A percentile compares a stretch with the other conserved stretches of the same genome.
Conservation (phyloP, 2,113 vertebrate genomes). For the Myotis davidii region DNA sequence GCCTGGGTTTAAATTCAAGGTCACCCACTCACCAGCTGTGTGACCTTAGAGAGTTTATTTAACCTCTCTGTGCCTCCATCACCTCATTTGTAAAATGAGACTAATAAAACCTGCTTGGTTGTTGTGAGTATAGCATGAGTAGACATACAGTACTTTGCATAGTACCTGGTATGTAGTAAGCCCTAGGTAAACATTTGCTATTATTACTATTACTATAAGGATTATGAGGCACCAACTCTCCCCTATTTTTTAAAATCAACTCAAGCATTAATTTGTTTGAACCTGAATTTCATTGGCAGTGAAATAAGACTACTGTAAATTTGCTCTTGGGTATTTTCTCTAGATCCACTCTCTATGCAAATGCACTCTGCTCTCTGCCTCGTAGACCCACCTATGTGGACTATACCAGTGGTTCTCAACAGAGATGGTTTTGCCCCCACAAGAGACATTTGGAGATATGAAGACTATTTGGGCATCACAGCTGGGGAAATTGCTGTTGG, state of each 20-base stretch:
- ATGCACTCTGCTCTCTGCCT: neutral
- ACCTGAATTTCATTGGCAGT: conserved; percentile 51
- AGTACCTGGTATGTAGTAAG: neutral
- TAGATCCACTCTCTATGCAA: neutral
- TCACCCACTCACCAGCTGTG: neutral
- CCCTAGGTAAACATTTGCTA: neutral
- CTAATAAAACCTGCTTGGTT: neutral
- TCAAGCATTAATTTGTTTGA: neutral
- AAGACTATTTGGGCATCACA: neutral
- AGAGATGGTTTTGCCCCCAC: neutral
- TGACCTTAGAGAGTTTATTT: neutral
- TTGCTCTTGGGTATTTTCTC: neutral
- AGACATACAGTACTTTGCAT: neutral
- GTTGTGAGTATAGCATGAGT: neutral
- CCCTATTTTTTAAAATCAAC: neutral
- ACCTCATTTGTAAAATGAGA: neutral
- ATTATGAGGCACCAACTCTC: neutral
- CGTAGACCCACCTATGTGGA: neutral
- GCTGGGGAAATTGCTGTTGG: neutral
- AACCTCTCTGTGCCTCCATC: neutral
- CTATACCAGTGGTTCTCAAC: neutral
- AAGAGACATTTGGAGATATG: neutral
- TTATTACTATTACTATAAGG: neutral
- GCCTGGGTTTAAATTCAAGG: neutral
- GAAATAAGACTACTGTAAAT: neutral